Evolutionary conservation across 2,797 vertebrate genomes (phyloP).

Genomic region (Phalanger gymnotis): DNA sequence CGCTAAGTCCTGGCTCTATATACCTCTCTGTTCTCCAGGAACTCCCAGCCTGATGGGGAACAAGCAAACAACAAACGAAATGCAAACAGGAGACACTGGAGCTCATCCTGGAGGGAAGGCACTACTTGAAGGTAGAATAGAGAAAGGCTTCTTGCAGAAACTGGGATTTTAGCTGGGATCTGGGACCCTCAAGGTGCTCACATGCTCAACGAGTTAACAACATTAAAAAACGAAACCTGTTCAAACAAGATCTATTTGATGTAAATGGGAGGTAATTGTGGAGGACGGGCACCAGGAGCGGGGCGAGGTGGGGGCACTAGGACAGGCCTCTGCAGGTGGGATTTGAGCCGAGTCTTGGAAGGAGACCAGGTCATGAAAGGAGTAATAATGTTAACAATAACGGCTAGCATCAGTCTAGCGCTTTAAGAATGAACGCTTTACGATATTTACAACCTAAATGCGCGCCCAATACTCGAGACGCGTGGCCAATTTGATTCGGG

Average conservation of each 20-base stretch:
- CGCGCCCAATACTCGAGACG: no score
- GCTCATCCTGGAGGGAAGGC: not conserved
- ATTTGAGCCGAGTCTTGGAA: not conserved
- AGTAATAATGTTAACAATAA: not conserved
- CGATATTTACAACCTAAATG: no score
- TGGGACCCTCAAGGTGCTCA: not conserved
- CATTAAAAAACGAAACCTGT: not conserved
- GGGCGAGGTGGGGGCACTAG: rapidly evolving
- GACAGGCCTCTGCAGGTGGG: not conserved
- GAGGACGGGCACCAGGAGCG: not conserved
- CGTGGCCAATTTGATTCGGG: no score
- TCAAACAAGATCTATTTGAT: not conserved
- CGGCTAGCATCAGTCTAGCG: not conserved
- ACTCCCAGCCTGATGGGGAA: not conserved
- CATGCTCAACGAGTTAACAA: not conserved
- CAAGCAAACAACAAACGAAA: not conserved
- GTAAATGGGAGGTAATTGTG: not conserved
- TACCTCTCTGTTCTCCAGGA: not conserved
- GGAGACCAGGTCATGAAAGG: not conserved
- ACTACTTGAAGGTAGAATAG: not conserved
- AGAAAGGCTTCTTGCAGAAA: not conserved
- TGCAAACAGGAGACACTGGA: not conserved
- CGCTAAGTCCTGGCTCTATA: not conserved
- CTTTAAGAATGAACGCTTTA: not conserved
- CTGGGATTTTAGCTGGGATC: no score